These are phyloP conservation scores for Epinotia nisella DNA, from an alignment of 2,888 invertebrate genomes.

Conservation along the genomic window DNA sequence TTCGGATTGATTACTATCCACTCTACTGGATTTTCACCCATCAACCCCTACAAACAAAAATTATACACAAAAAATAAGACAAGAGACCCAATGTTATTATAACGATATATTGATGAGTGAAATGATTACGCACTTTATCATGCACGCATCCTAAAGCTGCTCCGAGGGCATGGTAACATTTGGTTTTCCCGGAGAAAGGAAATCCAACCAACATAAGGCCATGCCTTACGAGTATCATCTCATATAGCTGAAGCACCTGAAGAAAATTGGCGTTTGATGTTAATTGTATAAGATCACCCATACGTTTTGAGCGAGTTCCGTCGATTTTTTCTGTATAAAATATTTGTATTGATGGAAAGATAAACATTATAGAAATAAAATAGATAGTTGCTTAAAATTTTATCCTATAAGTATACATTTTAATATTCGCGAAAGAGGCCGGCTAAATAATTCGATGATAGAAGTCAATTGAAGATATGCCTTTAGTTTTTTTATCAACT, in stretches of 20 bases:
- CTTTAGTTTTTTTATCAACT: not conserved
- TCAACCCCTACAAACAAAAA: constrained; percentile 82
- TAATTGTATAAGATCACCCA: not conserved
- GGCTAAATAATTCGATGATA: not conserved
- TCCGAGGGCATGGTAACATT: constrained; percentile 93
- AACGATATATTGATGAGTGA: not conserved
- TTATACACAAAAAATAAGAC: not conserved
- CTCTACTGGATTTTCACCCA: constrained; percentile 91
- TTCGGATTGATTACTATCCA: constrained; percentile 96
- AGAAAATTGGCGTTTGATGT: not conserved
- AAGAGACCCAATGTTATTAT: not conserved
- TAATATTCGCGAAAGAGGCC: not conserved
- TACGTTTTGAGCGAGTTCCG: not conserved
- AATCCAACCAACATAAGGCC: constrained; percentile 97
- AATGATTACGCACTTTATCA: constrained; percentile 82
- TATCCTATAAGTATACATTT: not conserved
- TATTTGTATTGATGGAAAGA: not conserved
- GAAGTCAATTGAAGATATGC: not conserved
- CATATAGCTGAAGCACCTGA: constrained; percentile 90
- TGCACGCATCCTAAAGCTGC: constrained; percentile 90
- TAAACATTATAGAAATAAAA: not conserved
- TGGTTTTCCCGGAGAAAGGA: constrained; percentile 97
- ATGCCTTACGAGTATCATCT: constrained; percentile 97
- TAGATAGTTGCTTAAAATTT: no score
- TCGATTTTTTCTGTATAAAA: not conserved